Evolutionary conservation across 1,140 invertebrate species (phyloP).

Genomic region (Drosophila ogumai): DNA sequence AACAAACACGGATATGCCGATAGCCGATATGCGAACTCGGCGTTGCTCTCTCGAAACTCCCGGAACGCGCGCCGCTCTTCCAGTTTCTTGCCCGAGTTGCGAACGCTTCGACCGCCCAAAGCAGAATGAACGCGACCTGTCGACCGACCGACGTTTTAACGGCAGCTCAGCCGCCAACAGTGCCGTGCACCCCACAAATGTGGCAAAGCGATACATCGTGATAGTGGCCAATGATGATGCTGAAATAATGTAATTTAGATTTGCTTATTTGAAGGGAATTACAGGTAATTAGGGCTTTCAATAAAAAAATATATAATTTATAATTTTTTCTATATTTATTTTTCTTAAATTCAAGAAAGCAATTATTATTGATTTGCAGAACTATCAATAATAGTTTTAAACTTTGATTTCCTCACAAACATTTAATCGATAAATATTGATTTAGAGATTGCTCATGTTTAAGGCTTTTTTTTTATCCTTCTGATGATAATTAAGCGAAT

Average conservation of each 20-base stretch:
- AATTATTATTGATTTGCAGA: too few species aligned
- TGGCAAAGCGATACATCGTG: slow-evolving; percentile 16
- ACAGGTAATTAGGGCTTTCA: too few species aligned
- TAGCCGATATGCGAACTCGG: slow-evolving; percentile 18
- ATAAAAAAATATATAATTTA: too few species aligned
- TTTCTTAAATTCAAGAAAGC: too few species aligned
- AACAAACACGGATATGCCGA: slow-evolving; percentile 45
- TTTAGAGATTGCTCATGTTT: too few species aligned
- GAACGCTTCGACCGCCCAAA: slow-evolving; percentile 61
- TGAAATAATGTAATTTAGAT: background rate
- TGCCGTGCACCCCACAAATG: slow-evolving; percentile 51
- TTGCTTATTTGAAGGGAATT: background rate
- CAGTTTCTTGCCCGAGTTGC: slow-evolving; percentile 21
- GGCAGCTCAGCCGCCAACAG: slow-evolving; percentile 20
- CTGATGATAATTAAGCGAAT: too few species aligned
- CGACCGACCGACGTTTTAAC: slow-evolving; percentile 62
- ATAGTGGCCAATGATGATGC: background rate
- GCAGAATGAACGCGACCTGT: slow-evolving; percentile 67
- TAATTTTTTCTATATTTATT: too few species aligned
- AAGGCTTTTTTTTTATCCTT: too few species aligned
- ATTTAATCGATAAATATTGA: too few species aligned
- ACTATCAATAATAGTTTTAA: too few species aligned
- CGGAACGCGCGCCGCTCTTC: background rate
- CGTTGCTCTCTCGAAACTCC: slow-evolving; percentile 26
- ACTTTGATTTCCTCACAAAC: too few species aligned